These are phyloP conservation scores for Nesometra sesokonis DNA, from an alignment of 35 echinoderm and acorn worm species.

Conservation along the genomic window DNA sequence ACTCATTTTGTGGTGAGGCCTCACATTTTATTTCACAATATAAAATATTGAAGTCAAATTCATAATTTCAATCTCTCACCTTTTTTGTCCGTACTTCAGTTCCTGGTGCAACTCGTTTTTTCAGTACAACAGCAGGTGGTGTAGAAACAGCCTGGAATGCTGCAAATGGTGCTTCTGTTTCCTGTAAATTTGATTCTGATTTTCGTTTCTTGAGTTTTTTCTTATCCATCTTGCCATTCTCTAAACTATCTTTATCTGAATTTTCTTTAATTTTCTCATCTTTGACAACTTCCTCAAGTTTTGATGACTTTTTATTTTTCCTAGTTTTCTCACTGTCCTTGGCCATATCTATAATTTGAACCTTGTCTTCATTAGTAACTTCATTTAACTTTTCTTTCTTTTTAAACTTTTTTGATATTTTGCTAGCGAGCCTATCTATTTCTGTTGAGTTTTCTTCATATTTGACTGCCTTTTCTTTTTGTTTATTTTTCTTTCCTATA, in stretches of 20 bases:
- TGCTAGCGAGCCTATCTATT: background rate
- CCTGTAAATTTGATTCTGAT: background rate
- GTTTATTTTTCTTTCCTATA: background rate
- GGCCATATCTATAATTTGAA: conserved; percentile 1
- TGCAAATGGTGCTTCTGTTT: conserved; percentile 32
- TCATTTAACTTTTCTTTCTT: background rate
- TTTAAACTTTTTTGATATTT: background rate
- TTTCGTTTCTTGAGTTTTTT: background rate
- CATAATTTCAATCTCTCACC: no score
- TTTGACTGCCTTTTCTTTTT: background rate
- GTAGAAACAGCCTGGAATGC: conserved; percentile 32
- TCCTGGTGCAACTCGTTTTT: background rate
- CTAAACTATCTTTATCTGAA: background rate
- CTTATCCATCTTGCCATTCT: background rate
- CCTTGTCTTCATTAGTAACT: background rate
- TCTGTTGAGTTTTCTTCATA: conserved; percentile 13
- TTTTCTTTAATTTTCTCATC: background rate
- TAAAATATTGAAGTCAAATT: no score
- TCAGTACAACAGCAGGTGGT: conserved; percentile 27
- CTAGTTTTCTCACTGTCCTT: conserved; percentile 5
- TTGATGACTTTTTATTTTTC: background rate
- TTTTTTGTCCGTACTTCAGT: conserved; percentile 6
- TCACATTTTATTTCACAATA: no score
- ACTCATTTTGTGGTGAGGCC: no score
- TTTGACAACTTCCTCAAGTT: background rate